Conservation (phyloP, 2,888 invertebrate genomes). For the Geotrupes spiniger region DNA sequence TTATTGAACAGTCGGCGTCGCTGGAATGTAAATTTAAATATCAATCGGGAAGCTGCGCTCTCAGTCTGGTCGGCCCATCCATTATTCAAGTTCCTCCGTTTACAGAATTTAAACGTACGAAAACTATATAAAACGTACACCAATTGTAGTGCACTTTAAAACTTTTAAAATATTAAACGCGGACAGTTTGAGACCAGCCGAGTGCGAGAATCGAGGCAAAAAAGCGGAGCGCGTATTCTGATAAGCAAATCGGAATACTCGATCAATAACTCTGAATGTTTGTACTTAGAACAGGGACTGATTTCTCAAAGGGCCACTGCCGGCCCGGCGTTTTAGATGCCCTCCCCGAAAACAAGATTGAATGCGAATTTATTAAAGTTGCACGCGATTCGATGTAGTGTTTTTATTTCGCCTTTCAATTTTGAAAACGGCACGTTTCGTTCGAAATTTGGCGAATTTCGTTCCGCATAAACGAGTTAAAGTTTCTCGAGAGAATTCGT, state of each 20-base stretch:
- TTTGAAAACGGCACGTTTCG: no score
- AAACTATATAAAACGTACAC: no score
- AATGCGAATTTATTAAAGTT: constrained; percentile 17
- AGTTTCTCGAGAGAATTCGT: no score
- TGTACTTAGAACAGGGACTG: neutral
- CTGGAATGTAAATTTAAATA: no score
- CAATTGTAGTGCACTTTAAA: no score
- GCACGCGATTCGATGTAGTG: constrained; percentile 8
- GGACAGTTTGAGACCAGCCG: no score
- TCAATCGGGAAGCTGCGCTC: no score
- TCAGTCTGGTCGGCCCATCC: no score
- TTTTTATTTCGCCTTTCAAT: neutral
- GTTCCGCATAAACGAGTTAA: constrained; percentile 7
- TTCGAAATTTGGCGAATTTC: neutral
- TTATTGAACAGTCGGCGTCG: no score
- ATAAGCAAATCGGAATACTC: constrained; percentile 17
- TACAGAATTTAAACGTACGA: no score
- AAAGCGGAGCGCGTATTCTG: constrained; percentile 11
- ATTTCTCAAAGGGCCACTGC: constrained; percentile 4
- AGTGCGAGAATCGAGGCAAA: neutral
- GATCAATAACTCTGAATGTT: constrained; percentile 17
- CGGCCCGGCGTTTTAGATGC: constrained; percentile 1
- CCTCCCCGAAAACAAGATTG: constrained; percentile 12
- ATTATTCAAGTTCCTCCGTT: no score
- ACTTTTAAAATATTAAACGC: no score